A percentile compares a stretch with the other conserved stretches of the same genome.
Conservation (phyloP, 2,113 vertebrate genomes). For the Dunckerocampus dactyliophorus region DNA sequence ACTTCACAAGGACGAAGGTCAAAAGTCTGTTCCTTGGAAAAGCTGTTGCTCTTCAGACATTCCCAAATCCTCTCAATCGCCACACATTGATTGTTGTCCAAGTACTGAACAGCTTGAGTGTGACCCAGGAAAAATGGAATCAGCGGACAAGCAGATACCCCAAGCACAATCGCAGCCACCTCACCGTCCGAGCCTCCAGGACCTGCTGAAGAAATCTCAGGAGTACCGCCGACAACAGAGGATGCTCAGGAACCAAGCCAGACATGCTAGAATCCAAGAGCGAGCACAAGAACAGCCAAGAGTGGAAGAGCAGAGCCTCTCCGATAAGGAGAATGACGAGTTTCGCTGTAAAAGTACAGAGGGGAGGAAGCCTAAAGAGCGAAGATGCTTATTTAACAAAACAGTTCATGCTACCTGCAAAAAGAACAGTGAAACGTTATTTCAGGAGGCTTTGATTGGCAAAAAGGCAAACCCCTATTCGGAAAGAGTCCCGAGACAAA, state of each 20-base stretch:
- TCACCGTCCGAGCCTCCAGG: conserved; percentile 67
- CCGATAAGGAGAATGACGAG: conserved; percentile 70
- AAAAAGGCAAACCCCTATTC: not conserved
- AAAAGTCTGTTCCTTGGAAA: conserved; percentile 6
- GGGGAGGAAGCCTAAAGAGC: conserved; percentile 42
- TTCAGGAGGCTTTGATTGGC: conserved; percentile 4
- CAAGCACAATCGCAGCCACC: conserved; percentile 19
- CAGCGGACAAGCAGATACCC: not conserved
- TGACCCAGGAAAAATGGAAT: conserved; percentile 11
- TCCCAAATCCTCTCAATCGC: conserved; percentile 7
- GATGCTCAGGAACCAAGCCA: conserved; percentile 63
- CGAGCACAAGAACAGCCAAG: conserved; percentile 40
- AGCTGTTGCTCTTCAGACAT: conserved; percentile 17
- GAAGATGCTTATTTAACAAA: not conserved
- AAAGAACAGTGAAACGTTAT: conserved; percentile 17
- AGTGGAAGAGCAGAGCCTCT: conserved; percentile 52
- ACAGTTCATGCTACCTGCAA: conserved; percentile 18
- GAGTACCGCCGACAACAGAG: conserved; percentile 66
- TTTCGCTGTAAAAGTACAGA: conserved; percentile 21
- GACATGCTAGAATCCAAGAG: conserved; percentile 47
- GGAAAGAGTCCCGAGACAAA: conserved; percentile 11
- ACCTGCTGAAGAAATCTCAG: conserved; percentile 73
- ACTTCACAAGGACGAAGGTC: conserved; percentile 11
- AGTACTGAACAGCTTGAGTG: conserved; percentile 20
- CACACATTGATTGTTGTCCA: not conserved